These are phyloP conservation scores for Cordilura impudica DNA, from an alignment of 2,888 invertebrate genomes.

Conservation along the genomic window DNA sequence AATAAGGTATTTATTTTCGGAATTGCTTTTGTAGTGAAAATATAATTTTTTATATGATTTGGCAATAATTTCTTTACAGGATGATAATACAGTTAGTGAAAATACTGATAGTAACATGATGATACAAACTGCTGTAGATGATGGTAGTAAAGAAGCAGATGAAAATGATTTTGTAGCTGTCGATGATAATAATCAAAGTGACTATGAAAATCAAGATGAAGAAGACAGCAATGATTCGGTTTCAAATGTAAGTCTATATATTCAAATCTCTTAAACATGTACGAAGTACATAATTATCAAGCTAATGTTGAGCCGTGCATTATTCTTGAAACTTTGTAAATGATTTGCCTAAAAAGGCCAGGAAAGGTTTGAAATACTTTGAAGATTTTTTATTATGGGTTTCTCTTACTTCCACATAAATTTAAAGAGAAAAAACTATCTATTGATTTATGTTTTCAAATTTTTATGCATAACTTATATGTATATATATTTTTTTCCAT, in stretches of 20 bases:
- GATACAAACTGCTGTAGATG: slow-evolving; percentile 20
- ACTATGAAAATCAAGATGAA: slow-evolving; percentile 63
- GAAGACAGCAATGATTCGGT: slow-evolving; percentile 64
- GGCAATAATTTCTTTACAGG: slow-evolving; percentile 69
- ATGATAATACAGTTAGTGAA: slow-evolving; percentile 67
- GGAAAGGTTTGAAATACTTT: neutral
- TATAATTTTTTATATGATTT: slow-evolving; percentile 37
- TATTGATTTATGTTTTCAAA: no score
- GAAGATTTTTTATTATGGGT: neutral
- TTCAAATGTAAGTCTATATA: slow-evolving; percentile 60
- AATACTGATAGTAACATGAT: slow-evolving; percentile 46
- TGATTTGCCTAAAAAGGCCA: neutral
- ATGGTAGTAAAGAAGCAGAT: slow-evolving; percentile 12
- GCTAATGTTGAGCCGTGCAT: neutral
- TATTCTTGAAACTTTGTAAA: neutral
- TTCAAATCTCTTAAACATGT: neutral
- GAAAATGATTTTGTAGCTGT: neutral
- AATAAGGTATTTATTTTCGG: slow-evolving; percentile 47
- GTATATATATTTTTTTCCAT: no score
- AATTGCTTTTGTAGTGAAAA: neutral
- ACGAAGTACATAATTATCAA: neutral
- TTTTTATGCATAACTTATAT: no score
- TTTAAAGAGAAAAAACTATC: no score
- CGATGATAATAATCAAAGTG: slow-evolving; percentile 23
- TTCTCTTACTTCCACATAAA: no score